These are phyloP conservation scores for Glaucopsyche alexis DNA, from an alignment of 2,888 invertebrate genomes.

Conservation along the genomic window DNA sequence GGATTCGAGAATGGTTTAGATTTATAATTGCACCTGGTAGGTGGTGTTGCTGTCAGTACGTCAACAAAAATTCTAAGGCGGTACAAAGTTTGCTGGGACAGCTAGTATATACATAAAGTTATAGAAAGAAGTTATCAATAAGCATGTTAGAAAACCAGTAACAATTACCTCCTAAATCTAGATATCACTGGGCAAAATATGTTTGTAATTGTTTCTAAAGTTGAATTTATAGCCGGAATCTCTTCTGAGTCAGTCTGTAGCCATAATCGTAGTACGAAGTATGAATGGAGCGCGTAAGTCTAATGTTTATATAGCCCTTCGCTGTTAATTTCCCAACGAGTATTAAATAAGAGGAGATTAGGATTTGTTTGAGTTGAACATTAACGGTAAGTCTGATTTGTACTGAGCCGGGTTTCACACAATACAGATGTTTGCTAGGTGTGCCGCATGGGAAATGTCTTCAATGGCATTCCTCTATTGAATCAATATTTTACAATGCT, in stretches of 20 bases:
- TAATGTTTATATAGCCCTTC: conserved; percentile 60
- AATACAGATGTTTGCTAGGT: conserved; percentile 54
- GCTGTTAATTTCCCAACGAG: conserved; percentile 70
- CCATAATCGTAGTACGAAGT: conserved; percentile 4
- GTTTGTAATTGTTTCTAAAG: neutral
- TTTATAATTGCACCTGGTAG: too few species aligned
- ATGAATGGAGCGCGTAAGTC: conserved; percentile 14
- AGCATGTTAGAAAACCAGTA: too few species aligned
- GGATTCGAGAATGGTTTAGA: too few species aligned
- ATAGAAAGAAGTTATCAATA: neutral
- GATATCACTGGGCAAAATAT: too few species aligned
- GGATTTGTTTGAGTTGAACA: conserved; percentile 59
- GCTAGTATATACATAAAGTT: neutral
- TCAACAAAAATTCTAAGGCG: too few species aligned
- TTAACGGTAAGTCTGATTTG: conserved; percentile 66
- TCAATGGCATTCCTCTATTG: conserved; percentile 22
- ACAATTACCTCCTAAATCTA: too few species aligned
- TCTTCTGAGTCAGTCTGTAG: neutral
- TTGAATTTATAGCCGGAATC: neutral
- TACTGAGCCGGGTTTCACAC: conserved; percentile 70
- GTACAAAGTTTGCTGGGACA: too few species aligned
- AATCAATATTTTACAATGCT: conserved; percentile 2
- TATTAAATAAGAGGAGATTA: conserved; percentile 74
- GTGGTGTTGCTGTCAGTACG: too few species aligned
- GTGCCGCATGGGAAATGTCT: conserved; percentile 21